Evolutionary conservation across 2,113 vertebrate species (phyloP).

Genomic region (Fregetta grallaria): DNA sequence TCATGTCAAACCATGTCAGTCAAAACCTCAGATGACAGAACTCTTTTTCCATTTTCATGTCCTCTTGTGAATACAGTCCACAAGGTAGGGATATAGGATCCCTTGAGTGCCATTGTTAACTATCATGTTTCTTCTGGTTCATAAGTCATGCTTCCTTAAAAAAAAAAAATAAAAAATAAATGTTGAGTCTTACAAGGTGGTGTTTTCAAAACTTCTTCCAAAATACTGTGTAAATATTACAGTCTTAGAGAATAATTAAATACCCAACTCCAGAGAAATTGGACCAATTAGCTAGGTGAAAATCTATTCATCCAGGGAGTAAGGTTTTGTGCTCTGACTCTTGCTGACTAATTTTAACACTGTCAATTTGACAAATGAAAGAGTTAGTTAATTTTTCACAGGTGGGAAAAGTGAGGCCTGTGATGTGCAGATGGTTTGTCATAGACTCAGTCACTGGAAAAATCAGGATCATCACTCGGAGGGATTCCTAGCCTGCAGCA

Average conservation of each 20-base stretch:
- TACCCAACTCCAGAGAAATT: not conserved
- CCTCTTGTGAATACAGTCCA: not conserved
- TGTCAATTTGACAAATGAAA: not conserved
- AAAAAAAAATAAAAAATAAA: not conserved
- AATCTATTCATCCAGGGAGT: not conserved
- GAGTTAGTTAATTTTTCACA: not conserved
- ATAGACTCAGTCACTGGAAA: not conserved
- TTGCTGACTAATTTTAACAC: not conserved
- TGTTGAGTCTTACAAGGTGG: not conserved
- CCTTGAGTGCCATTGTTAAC: not conserved
- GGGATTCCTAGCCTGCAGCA: not conserved
- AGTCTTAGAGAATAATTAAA: not conserved
- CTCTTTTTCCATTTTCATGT: not conserved
- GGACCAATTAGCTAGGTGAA: not conserved
- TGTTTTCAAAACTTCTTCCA: not conserved
- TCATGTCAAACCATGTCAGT: not conserved
- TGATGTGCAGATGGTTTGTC: not conserved
- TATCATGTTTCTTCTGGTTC: not conserved
- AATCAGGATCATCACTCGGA: not conserved
- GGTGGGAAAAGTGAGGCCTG: not conserved
- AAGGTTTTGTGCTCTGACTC: not conserved
- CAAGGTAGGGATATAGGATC: not conserved
- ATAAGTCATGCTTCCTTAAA: not conserved
- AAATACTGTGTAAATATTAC: not conserved
- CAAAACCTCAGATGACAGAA: not conserved